Base-by-base conservation (phyloP, 2,113 vertebrate genomes). In the Leiothrix lutea region DNA sequence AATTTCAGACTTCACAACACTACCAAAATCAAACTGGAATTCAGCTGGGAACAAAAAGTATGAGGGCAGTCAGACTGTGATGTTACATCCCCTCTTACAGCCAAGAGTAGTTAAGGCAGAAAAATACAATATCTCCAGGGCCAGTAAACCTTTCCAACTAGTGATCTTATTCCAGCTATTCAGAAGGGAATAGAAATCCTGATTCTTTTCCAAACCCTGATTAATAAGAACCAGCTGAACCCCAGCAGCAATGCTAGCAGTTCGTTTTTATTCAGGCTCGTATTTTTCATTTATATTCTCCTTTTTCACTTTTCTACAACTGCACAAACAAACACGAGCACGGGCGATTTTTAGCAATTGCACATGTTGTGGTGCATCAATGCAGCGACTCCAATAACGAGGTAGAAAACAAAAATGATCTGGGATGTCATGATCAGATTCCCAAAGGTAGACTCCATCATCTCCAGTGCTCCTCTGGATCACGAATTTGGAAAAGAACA, bases 81-180 rank as follows among this genome's bases (percentile, higher is more conserved):
- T 69, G 66, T 90, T 69, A 57, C 88, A 73, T 80, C 58, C 78
- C 58, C 31, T 93, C 79, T 94, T 88, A 87, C 79, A 96, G 92
- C 85, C 95, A 94, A 88, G 86, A 95, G 81, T 51, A 88, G 66
- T 88, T 85, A 90, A 75, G 62, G 71, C 94, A 95, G 79, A 94
- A 96, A 92, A 88, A 91, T 72, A 79, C 57, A 86, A 11, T 73
- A 67, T 91, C 85, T 93, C 85, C 45, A 73, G 80, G 85, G 70
- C 90, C 81, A 94, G 58, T 90, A 92, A 94, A 72, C 81, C 77
- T 85, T 89, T 95, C 92, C 94, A 95, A 45, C 90, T 78, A 82
- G 74, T 91, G 90, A 96, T 93, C 85, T 93, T 95, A 95, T 80
- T 97, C 78, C 81, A 92, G 80, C 90, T 94, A 81, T 93, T 96